Evolutionary conservation across 2,888 invertebrate species (phyloP), one percentile per base, ranked within the genome.

Genomic region (Chorisops tibialis): DNA sequence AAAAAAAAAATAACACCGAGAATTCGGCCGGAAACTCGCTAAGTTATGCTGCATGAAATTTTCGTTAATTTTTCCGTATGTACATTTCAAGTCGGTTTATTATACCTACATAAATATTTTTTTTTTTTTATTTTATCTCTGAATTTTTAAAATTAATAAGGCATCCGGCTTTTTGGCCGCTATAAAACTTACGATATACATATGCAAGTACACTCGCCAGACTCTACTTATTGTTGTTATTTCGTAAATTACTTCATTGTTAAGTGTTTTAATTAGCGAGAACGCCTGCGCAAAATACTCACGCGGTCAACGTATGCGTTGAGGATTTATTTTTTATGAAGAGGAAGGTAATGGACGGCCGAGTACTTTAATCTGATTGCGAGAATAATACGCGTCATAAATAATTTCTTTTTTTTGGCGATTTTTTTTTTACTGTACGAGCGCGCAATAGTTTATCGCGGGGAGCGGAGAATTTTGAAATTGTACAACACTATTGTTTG

Each of bases 251-350:
- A 56, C 43, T 30, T 56, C 43, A 56, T 56, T 56, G 54, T 56
- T 56, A 56, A 56, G 54, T 56, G 54, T 30, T 56, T 56, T 56
- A 56, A 56, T 56, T 56, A 56, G 54, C 54, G 30, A 16, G 54
- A 52, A 52, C 54, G 54, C 54, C 54, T 56, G 54, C 43, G 54
- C 54, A 24, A 56, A 43, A 56, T 56, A 43, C 54, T 56, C 54
- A n/a, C 41, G 54, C 41, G 43, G 43, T 30, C 41, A 41, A 56
- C 39, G 18, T 22, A 22, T 56, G 41, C 41, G 16, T 24, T 56
- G n/a, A 21, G 41, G 38, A 12, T 22, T 12, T n/a, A 49, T 49
- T 49, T 24, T 22, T 49, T 49, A 12, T 49, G 21, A 24, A 14
- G 30, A 14, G 1, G 7, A n/a, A 11, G 21, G 30, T 19, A 24